Base-by-base conservation (phyloP, 1,140 invertebrate genomes). In the Brachionus rotundiformis region DNA sequence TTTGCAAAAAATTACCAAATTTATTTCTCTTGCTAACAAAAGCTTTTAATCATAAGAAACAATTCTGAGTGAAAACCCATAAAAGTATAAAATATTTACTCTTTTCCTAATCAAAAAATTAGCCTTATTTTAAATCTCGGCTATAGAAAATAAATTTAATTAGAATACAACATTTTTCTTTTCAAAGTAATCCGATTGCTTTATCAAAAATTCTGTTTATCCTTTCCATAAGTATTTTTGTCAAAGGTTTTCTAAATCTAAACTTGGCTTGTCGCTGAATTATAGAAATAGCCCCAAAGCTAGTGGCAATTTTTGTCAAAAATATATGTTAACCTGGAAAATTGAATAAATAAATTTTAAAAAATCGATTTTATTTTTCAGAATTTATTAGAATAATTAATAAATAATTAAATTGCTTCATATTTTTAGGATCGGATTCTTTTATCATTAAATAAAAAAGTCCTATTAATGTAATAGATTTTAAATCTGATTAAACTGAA, bases 341-440 rank as follows among this genome's bases (percentile, higher is more conserved):
- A 54, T 49, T 10, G 47, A 19, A 54, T 54, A 11, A 54, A 54
- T 54, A 19, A 54, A 54, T 54, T 54, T 54, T 19, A 54, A 54
- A 54, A 49, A 54, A 54, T 54, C 47, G 47, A 54, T 54, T 41
- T 41, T n/a, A 39, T 39, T 39, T 19, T 23, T 19, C n/a, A 54
- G n/a, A 54, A 54, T 54, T 54, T 54, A 19, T 54, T 54, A 54
- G 47, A 54, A 54, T 54, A 54, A 54, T 54, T 19, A 54, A 54
- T 54, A 19, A 54, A 54, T 19, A 25, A 19, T 54, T 7, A 8
- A 54, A 54, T 54, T 6, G 19, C 19, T 8, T 19, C 5, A 23
- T 19, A 54, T 8, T 19, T 54, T 54, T 8, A 23, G n/a, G n/a
- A n/a, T n/a, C n/a, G n/a, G n/a, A n/a, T n/a, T n/a, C n/a, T n/a